Conservation (phyloP, 2,888 invertebrate species). For the Chloroclystis v-ata region DNA sequence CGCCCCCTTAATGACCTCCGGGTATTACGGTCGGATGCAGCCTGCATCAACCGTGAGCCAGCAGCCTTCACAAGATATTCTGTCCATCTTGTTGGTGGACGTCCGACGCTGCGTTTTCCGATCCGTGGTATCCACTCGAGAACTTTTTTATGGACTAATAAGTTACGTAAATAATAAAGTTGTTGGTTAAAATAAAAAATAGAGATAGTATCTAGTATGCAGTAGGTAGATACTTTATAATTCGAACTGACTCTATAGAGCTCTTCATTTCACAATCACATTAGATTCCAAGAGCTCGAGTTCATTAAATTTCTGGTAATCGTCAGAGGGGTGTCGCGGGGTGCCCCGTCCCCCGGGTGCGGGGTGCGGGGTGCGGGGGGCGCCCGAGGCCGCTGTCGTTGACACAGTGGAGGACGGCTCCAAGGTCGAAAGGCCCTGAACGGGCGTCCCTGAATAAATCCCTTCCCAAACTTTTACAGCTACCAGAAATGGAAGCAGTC, state of each 20-base stretch:
- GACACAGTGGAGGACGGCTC: conserved; percentile 68
- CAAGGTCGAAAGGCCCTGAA: conserved; percentile 63
- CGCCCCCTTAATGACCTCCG: too few species aligned
- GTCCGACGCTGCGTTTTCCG: too few species aligned
- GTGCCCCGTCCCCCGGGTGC: conserved; percentile 25
- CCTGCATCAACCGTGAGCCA: too few species aligned
- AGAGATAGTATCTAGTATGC: too few species aligned
- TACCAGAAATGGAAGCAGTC: conserved; percentile 31
- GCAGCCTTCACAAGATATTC: too few species aligned
- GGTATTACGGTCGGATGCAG: too few species aligned
- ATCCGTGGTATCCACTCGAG: too few species aligned
- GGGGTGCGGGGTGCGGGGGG: conserved; percentile 36
- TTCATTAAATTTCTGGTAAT: conserved; percentile 53
- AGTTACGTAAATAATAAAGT: too few species aligned
- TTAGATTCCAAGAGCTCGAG: conserved; percentile 22
- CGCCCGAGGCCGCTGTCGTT: conserved; percentile 64
- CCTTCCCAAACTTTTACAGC: conserved; percentile 33
- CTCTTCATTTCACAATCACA: conserved; percentile 6
- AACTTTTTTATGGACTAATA: too few species aligned
- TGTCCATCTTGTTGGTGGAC: too few species aligned
- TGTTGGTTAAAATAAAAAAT: too few species aligned
- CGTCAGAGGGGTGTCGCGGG: conserved; percentile 32
- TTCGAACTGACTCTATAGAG: conserved; percentile 1
- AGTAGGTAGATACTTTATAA: background rate
- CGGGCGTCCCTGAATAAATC: conserved; percentile 37